These are phyloP conservation scores for Puffinus mauretanicus DNA, from an alignment of 2,113 vertebrate species.

Conservation along the genomic window DNA sequence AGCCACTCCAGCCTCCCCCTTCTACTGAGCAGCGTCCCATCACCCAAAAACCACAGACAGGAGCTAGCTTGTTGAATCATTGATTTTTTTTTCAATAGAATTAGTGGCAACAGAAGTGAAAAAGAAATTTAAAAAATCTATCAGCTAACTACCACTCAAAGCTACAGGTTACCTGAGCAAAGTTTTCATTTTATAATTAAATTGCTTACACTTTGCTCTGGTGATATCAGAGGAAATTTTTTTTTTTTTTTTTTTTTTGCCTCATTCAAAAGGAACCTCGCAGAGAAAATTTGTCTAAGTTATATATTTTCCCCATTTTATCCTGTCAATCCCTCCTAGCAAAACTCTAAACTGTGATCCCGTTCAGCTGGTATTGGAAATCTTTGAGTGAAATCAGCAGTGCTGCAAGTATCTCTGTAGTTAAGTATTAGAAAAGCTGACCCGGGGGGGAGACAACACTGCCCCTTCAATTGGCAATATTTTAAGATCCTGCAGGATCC, in stretches of 20 bases:
- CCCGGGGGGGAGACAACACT: neutral
- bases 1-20: neutral
- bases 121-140: neutral
- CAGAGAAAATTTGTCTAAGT: neutral
- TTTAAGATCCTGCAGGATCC: neutral
- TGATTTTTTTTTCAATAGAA: neutral
- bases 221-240: neutral
- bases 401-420: neutral
- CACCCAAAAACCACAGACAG: neutral
- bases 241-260: neutral
- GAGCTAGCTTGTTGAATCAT: neutral
- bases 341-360: neutral
- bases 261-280: neutral
- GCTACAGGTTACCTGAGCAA: neutral
- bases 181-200: constrained; percentile 29
- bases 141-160: neutral
- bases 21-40: neutral
- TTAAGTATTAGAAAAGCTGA: neutral
- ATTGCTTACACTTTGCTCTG: constrained; percentile 43
- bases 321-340: neutral
- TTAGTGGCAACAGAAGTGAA: neutral
- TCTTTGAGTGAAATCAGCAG: neutral
- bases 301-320: neutral
- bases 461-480: neutral
- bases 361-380: neutral